Percentiles rank a stretch among this genome's conserved stretches.
phyloP scores from a whole-genome alignment of 2,888 invertebrate species.

The Dasysyrphus tricinctus region DNA sequence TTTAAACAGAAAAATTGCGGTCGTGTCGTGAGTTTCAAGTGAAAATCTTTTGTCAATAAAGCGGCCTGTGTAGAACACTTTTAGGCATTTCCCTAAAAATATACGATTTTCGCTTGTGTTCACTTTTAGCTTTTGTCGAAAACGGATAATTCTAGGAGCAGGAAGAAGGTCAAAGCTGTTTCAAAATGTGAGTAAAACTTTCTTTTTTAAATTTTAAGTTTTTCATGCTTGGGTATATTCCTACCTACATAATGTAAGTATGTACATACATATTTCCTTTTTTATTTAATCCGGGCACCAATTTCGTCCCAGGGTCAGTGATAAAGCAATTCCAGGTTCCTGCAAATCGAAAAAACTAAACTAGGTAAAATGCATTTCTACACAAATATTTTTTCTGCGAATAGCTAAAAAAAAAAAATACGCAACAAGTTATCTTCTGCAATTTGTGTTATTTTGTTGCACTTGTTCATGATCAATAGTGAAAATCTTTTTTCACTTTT shows the following conservation, averaged over 20 bases:
- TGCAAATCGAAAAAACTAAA: neutral
- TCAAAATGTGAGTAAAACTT: constrained; percentile 23
- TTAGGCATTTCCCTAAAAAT: constrained; percentile 51
- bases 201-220: neutral
- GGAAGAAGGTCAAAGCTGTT: neutral
- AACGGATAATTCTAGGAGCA: neutral
- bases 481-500: too few relatives aligned
- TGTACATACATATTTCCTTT: neutral
- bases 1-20: constrained; percentile 27
- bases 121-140: neutral
- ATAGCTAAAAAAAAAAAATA: neutral
- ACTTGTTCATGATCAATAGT: neutral
- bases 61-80: constrained; percentile 72
- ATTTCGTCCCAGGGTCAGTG: neutral
- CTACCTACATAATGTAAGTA: too few relatives aligned
- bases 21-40: constrained; percentile 50
- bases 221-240: too few relatives aligned
- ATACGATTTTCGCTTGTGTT: neutral
- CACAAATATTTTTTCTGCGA: neutral
- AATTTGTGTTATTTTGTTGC: neutral
- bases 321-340: neutral
- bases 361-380: too few relatives aligned
- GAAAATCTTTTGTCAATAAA: constrained; percentile 5
- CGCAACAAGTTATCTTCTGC: constrained; percentile 21
- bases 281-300: neutral